Evolutionary conservation across 2,888 invertebrate genomes (phyloP).

Genomic region (Scaptomyza caliginosa): DNA sequence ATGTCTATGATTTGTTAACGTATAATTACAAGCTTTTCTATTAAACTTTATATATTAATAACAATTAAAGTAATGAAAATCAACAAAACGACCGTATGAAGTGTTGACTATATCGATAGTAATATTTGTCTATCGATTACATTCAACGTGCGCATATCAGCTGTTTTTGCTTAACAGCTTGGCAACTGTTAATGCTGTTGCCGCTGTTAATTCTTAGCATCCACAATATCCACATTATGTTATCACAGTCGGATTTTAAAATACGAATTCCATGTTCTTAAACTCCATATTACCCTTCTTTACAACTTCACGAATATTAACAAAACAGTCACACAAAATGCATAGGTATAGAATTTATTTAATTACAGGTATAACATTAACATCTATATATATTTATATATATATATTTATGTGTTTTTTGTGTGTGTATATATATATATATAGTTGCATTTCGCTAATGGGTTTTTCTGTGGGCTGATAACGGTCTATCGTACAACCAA

Average conservation of each 20-base stretch:
- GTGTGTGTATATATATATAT: slow-evolving; percentile 30
- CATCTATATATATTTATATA: slow-evolving; percentile 74
- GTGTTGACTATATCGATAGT: slow-evolving; percentile 16
- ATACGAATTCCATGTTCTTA: not conserved
- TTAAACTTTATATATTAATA: slow-evolving; percentile 8
- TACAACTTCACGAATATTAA: slow-evolving; percentile 14
- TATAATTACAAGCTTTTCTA: not conserved
- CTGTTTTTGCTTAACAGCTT: slow-evolving; percentile 6
- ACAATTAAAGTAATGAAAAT: slow-evolving; percentile 5
- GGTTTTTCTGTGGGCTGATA: slow-evolving; percentile 49
- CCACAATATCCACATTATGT: not conserved
- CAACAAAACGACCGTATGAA: not conserved
- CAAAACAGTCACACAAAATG: slow-evolving; percentile 41
- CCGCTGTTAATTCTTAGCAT: not conserved
- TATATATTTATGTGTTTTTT: slow-evolving; percentile 22
- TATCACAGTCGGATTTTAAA: not conserved
- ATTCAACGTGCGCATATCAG: not conserved
- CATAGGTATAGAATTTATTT: slow-evolving; percentile 77
- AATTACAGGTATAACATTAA: slow-evolving; percentile 75
- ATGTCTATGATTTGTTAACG: slow-evolving; percentile 9
- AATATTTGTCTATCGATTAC: slow-evolving; percentile 19
- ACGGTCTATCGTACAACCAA: slow-evolving; percentile 46
- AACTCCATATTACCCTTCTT: not conserved
- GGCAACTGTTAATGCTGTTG: not conserved
- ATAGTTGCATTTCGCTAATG: slow-evolving; percentile 73